These are phyloP conservation scores for Chelon auratus DNA, from an alignment of 2,797 vertebrate species.

Conservation along the genomic window DNA sequence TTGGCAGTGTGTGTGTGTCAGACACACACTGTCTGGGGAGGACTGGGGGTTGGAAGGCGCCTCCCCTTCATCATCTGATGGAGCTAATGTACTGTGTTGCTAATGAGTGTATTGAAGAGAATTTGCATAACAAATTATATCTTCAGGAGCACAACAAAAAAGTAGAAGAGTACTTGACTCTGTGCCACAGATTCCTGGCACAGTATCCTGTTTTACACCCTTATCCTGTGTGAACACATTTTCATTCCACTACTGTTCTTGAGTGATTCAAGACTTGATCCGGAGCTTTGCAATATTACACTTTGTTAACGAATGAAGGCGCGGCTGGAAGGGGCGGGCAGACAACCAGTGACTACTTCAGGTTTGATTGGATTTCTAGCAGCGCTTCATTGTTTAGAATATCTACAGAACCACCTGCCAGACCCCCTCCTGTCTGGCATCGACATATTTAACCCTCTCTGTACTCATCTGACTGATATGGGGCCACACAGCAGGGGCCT, in stretches of 20 bases:
- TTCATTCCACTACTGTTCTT: conserved; percentile 9
- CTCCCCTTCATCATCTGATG: conserved; percentile 38
- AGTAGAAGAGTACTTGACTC: conserved; percentile 41
- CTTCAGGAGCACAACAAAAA: conserved; percentile 32
- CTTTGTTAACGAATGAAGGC: conserved; percentile 14
- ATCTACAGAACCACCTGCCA: conserved; percentile 41
- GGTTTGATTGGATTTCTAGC: conserved; percentile 53
- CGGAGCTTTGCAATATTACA: conserved; percentile 2
- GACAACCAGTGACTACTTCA: conserved; percentile 38
- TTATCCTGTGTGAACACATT: conserved; percentile 41
- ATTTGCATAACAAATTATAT: conserved; percentile 73
- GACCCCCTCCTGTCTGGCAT: conserved; percentile 31
- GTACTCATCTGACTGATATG: conserved; percentile 26
- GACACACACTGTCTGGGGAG: conserved; percentile 13
- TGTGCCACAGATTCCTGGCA: conserved; percentile 29
- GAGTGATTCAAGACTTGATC: conserved; percentile 17
- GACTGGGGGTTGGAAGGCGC: conserved; percentile 15
- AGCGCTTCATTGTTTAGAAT: conserved; percentile 33
- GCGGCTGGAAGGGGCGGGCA: not conserved
- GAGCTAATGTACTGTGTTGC: conserved; percentile 49
- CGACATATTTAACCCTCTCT: conserved; percentile 18
- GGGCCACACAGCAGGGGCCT: conserved; percentile 63
- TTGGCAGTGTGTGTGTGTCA: conserved; percentile 19
- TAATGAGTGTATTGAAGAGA: conserved; percentile 59
- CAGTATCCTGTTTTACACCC: conserved; percentile 11